A percentile compares a stretch with the other conserved stretches of the same genome.
phyloP scores from a whole-genome alignment of 2,113 vertebrate species.

The Callipepla californica region DNA sequence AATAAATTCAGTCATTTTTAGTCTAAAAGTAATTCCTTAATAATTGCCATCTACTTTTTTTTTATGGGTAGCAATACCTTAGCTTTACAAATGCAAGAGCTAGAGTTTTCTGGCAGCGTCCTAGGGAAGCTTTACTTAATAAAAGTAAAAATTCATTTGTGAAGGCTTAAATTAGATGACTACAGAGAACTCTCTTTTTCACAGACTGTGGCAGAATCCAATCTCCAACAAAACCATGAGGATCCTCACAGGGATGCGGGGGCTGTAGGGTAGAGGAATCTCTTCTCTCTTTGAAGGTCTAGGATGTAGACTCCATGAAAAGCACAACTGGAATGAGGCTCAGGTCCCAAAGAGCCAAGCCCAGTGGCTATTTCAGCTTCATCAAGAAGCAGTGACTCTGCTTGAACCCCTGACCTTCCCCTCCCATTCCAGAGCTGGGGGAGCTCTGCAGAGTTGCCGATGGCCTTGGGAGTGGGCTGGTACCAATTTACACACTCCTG shows the following conservation, averaged over 20 bases:
- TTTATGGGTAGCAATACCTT: constrained; percentile 46
- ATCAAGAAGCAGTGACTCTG: background rate
- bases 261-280: background rate
- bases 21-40: constrained; percentile 24
- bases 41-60: constrained; percentile 45
- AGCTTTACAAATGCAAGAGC: constrained; percentile 15
- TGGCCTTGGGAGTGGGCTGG: background rate
- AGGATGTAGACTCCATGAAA: background rate
- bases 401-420: background rate
- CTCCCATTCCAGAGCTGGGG: accelerated
- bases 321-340: background rate
- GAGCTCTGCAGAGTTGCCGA: accelerated
- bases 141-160: background rate
- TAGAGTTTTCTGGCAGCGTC: background rate
- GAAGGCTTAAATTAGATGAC: background rate
- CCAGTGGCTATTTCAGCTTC: background rate
- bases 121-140: constrained; percentile 6
- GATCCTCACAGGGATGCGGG: background rate
- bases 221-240: background rate
- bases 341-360: background rate
- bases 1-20: background rate
- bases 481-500: background rate
- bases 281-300: background rate
- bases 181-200: background rate
- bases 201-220: background rate